Base-by-base conservation (phyloP, 2,113 vertebrate genomes). In the Acrocephalus kingi region DNA sequence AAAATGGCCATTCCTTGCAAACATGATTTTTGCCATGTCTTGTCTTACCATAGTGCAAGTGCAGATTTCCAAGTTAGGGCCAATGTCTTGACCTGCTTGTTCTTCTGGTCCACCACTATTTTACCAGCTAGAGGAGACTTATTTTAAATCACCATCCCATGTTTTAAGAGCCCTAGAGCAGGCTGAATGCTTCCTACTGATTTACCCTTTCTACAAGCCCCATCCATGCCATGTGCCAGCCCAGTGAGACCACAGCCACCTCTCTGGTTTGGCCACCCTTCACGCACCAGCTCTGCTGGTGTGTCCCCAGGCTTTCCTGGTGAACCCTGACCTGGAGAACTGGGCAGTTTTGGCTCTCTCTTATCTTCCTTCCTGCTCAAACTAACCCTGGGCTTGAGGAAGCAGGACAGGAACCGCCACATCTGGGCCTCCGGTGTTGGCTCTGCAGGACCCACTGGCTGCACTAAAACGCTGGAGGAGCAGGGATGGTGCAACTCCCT, bases 351-450 rank as follows among this genome's bases (percentile, higher is more conserved):
- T 94, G 95, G 95, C 91, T 83, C 51, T 94, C 55, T 48, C 71
- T 91, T 94, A 69, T 97, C 96, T 95, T 71, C 59, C 79, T 97
- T 95, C 93, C 96, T 94, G 88, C 96, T 88, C 27, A 0, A 89
- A 52, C 81, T 73, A 81, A 85, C 63, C 39, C 83, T 66, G 89
- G 62, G 56, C 71, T 77, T 56, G 83, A 95, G 95, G 94, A 96
- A 95, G 81, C 81, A 64, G 67, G 84, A 87, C 93, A 94, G 96
- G 95, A 96, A 92, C 93, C 0, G 1, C 39, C 54, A 46, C 89
- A 69, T 83, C 68, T 90, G 89, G 33, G 46, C 43, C 82, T 93
- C 87, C 0, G 0, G 68, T 21, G 45, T 69, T 17, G 63, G n/a
- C 58, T 85, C 33, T 81, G 63, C 45, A 9, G 62, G 80, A 55